Conservation (phyloP, 2,797 vertebrate species). For the Orestias chungarensis region DNA sequence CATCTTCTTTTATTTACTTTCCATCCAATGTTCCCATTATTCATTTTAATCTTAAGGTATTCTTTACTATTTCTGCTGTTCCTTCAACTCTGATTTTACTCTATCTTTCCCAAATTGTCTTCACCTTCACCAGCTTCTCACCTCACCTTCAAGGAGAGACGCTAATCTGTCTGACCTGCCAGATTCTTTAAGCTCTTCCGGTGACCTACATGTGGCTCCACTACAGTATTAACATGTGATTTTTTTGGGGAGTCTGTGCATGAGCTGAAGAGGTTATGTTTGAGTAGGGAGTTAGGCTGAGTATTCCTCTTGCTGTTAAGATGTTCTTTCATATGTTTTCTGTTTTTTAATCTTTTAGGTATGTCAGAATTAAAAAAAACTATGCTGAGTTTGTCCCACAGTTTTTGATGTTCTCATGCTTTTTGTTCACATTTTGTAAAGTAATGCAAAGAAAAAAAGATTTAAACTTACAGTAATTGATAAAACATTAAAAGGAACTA, state of each 20-base stretch:
- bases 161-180: conserved; percentile 67
- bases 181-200: conserved; percentile 60
- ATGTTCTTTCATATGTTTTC: neutral
- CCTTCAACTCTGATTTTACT: neutral
- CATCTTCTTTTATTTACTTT: neutral
- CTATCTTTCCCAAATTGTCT: neutral
- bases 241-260: neutral
- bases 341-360: no score
- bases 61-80: neutral
- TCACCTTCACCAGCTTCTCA: conserved; percentile 13
- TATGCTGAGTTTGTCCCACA: no score
- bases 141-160: conserved; percentile 48
- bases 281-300: neutral
- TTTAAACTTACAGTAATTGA: no score
- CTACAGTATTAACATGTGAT: conserved; percentile 26
- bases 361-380: no score
- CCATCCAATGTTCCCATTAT: neutral
- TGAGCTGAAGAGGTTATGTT: conserved; percentile 8
- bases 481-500: neutral
- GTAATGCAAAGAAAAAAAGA: no score
- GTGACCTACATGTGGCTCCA: conserved; percentile 37
- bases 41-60: neutral
- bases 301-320: neutral
- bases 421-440: no score
- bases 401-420: no score